Evolutionary conservation across 2,888 invertebrate species (phyloP).

Genomic region (Zaprionus lineosus): DNA sequence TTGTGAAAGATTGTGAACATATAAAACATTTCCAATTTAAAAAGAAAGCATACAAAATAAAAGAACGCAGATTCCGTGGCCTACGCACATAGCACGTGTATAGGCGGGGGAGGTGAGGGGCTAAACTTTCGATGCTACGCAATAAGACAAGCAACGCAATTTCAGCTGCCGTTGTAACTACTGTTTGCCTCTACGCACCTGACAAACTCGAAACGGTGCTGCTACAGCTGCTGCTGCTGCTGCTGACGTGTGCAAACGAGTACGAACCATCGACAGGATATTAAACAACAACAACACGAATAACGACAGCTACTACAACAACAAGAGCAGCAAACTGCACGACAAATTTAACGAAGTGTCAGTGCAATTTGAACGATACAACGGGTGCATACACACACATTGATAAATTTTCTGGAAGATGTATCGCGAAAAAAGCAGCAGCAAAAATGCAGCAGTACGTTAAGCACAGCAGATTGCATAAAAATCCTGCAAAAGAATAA

Average conservation of each 20-base stretch:
- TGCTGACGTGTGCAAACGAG: slow-evolving; percentile 75
- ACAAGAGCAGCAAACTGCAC: slow-evolving; percentile 43
- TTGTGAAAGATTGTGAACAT: neutral
- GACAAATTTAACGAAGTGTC: slow-evolving; percentile 68
- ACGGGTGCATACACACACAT: slow-evolving; percentile 49
- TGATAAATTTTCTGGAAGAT: slow-evolving; percentile 20
- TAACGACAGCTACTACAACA: slow-evolving; percentile 11
- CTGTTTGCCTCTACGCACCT: slow-evolving; percentile 41
- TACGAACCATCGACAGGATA: slow-evolving; percentile 65
- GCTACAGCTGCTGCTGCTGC: slow-evolving; percentile 16
- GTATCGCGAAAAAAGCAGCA: slow-evolving; percentile 39
- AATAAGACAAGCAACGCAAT: slow-evolving; percentile 56
- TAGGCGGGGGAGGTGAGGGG: slow-evolving; percentile 44
- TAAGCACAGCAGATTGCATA: slow-evolving; percentile 54
- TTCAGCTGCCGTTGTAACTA: slow-evolving; percentile 36
- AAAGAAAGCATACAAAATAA: too few relatives aligned
- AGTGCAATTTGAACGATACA: slow-evolving; percentile 65
- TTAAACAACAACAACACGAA: slow-evolving; percentile 31
- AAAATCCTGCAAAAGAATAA: slow-evolving; percentile 69
- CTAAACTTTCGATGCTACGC: slow-evolving; percentile 46
- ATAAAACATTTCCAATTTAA: too few relatives aligned
- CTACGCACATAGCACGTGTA: slow-evolving; percentile 47
- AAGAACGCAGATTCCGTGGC: slow-evolving; percentile 49
- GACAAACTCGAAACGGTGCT: slow-evolving; percentile 42
- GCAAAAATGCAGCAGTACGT: slow-evolving; percentile 34